phyloP scores from a whole-genome alignment of 2,797 vertebrate species.

The Acrossocheilus wenchowensis region DNA sequence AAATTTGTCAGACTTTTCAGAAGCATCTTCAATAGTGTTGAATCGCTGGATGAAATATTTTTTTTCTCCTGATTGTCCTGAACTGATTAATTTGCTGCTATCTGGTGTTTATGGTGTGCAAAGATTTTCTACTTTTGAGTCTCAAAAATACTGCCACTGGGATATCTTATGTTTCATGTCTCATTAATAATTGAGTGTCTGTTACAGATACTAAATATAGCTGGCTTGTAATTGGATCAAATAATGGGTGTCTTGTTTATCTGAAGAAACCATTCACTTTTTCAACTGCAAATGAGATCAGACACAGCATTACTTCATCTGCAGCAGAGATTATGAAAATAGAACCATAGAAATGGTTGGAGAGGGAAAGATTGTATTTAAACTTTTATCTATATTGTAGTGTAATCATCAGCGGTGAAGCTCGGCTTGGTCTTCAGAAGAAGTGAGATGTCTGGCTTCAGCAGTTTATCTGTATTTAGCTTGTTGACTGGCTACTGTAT shows the following conservation, averaged over 20 bases:
- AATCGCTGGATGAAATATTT: background rate
- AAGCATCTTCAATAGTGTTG: background rate
- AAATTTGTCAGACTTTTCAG: conserved; percentile 14
- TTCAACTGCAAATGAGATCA: conserved; percentile 28
- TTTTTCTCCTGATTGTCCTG: background rate
- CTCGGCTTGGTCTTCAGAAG: background rate
- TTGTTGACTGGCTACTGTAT: conserved; percentile 19
- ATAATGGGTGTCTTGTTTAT: conserved; percentile 41
- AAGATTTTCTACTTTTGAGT: background rate
- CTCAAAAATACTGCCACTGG: conserved; percentile 50
- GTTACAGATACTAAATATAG: conserved; percentile 55
- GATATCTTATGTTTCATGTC: conserved; percentile 55
- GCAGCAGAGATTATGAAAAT: conserved; percentile 17
- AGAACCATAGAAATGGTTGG: background rate
- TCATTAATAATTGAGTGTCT: conserved; percentile 59
- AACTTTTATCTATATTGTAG: background rate
- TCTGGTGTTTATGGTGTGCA: conserved; percentile 28
- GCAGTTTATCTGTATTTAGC: background rate
- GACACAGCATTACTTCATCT: conserved; percentile 22
- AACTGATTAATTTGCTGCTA: conserved; percentile 28
- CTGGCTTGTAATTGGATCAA: conserved; percentile 52
- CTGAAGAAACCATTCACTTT: conserved; percentile 46
- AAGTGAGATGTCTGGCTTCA: conserved; percentile 19
- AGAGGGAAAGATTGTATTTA: background rate
- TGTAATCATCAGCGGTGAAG: background rate